Evolutionary conservation across 2,888 invertebrate species (phyloP).

Genomic region (Argynnis bischoffii): DNA sequence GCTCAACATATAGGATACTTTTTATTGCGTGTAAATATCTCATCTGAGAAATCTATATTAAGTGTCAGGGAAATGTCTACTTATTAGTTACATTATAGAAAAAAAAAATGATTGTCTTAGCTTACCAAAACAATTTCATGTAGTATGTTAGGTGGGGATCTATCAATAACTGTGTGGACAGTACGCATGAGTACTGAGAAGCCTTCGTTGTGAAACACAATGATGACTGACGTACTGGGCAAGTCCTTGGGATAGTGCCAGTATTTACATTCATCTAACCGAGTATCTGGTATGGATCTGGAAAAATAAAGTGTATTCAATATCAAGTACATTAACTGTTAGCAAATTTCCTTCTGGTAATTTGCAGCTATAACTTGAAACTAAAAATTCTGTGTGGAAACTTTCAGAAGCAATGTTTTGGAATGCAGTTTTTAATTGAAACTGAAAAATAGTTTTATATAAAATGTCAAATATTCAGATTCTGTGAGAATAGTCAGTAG

Average conservation of each 20-base stretch:
- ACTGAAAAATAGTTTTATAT: too few relatives aligned
- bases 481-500: too few relatives aligned
- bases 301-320: background rate
- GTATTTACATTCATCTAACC: conserved; percentile 94
- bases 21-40: too few relatives aligned
- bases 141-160: conserved; percentile 90
- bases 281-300: conserved; percentile 92
- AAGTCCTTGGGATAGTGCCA: conserved; percentile 97
- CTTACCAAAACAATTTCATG: conserved; percentile 91
- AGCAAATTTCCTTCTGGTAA: too few relatives aligned
- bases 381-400: too few relatives aligned
- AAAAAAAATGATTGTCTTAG: background rate
- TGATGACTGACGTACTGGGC: conserved; percentile 95
- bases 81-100: background rate
- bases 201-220: conserved; percentile 98
- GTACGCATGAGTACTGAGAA: conserved; percentile 96
- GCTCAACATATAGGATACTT: too few relatives aligned
- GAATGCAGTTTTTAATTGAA: too few relatives aligned
- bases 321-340: background rate
- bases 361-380: too few relatives aligned
- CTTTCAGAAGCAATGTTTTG: too few relatives aligned
- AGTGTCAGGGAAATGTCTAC: too few relatives aligned
- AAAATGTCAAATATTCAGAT: too few relatives aligned
- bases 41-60: too few relatives aligned
- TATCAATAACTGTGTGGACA: conserved; percentile 93